Evolutionary conservation across 2,888 invertebrate species (phyloP).

Genomic region (Elmis aenea): DNA sequence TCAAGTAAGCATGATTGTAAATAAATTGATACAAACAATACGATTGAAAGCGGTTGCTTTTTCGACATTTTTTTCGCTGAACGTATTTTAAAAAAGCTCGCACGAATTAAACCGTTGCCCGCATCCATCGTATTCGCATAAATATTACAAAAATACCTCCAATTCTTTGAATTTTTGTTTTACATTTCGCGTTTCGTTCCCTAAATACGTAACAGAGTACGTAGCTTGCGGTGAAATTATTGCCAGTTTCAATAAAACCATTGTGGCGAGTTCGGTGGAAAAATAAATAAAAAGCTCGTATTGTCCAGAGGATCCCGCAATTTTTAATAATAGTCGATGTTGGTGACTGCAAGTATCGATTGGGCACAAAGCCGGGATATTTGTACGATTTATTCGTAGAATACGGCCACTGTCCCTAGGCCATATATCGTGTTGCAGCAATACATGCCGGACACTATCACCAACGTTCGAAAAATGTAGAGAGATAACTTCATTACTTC

Average conservation of each 20-base stretch:
- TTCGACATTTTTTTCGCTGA: no score
- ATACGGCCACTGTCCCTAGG: constrained; percentile 43
- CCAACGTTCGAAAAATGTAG: no score
- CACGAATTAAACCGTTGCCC: no score
- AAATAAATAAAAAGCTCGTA: constrained; percentile 29
- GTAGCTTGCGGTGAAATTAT: constrained; percentile 20
- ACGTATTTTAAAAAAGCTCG: no score
- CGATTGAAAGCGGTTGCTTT: no score
- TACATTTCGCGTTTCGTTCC: background rate
- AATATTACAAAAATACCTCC: no score
- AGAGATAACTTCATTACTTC: no score
- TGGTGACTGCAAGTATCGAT: constrained; percentile 39
- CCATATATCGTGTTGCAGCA: constrained; percentile 40
- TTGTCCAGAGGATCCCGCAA: constrained; percentile 37
- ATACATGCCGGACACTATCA: constrained; percentile 34
- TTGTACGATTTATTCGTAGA: constrained; percentile 44
- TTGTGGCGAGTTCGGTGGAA: constrained; percentile 19
- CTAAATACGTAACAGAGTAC: constrained; percentile 1
- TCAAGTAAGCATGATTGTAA: no score
- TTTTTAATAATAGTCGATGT: constrained; percentile 41
- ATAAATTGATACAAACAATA: no score
- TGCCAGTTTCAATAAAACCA: constrained; percentile 20
- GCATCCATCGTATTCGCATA: no score
- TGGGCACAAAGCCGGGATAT: constrained; percentile 34
- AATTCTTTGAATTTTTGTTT: constrained; percentile 5